Base-by-base conservation (phyloP, 2,797 vertebrate genomes). In the Anas bahamensis region DNA sequence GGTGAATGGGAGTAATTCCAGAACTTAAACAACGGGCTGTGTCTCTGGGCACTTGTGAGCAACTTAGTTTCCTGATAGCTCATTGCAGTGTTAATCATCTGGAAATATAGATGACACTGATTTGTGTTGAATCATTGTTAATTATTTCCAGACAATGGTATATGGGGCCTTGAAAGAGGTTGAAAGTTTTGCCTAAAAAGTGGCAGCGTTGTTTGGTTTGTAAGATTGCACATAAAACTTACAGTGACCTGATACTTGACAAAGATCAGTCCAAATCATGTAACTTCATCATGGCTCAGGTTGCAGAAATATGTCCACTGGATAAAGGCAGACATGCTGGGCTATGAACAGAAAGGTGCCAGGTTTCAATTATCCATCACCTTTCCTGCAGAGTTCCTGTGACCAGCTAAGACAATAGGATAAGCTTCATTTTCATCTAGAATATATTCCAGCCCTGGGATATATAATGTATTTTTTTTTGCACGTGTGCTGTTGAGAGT, bases 281-380 rank as follows among this genome's bases (percentile, higher is more conserved):
- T 39, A 68, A 12, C 41, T 72, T 71, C 23, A 9, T n/a, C 55
- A 9, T 53, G 11, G 33, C 64, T 60, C 42, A 63, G 24, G 28
- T 15, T 17, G 35, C 35, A 52, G 68, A 65, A 66, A 17, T 15
- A 13, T 1, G 9, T 4, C 35, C 14, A 5, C 28, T 10, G 26
- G n/a, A 8, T 60, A 28, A 52, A 87, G 23, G 26, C 44, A 18
- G 37, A 10, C 0, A 0, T 12, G 5, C 18, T 16, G 23, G n/a
- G 18, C 50, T 24, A 0, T 29, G 48, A 26, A 13, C 5, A 17
- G 37, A 33, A 31, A 73, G 56, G 35, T 59, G 64, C 61, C 55
- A 8, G 3, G 28, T 82, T 76, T 31, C 23, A 39, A 1, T 64
- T 28, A 28, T 29, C 44, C 23, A 24, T 63, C 56, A 7, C 17